Conservation (phyloP, 2,797 vertebrate species). For the Caiman crocodilus region DNA sequence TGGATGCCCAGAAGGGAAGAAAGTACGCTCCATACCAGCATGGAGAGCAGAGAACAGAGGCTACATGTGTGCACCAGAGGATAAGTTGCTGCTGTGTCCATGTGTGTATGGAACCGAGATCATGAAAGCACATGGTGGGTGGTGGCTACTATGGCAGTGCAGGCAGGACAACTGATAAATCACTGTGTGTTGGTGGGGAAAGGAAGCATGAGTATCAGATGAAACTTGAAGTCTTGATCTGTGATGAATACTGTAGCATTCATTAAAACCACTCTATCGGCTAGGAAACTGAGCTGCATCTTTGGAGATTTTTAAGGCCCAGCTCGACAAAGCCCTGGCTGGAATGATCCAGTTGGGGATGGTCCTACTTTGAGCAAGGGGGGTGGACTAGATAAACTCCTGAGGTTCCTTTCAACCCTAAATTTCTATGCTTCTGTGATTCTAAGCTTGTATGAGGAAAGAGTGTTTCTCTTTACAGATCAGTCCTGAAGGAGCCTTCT, state of each 20-base stretch:
- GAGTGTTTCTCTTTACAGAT: not conserved
- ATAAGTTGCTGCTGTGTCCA: not conserved
- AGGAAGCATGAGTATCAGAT: not conserved
- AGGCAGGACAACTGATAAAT: not conserved
- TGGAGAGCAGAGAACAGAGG: not conserved
- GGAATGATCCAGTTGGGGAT: too few relatives aligned
- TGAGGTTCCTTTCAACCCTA: too few relatives aligned
- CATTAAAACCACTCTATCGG: not conserved
- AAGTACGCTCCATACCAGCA: not conserved
- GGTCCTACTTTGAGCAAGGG: too few relatives aligned
- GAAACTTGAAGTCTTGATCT: not conserved
- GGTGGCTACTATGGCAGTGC: not conserved
- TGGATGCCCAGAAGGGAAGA: not conserved
- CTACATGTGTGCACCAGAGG: not conserved
- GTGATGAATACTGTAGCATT: not conserved
- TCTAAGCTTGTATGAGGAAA: not conserved
- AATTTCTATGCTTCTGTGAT: too few relatives aligned
- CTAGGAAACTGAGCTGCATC: not conserved
- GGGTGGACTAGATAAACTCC: too few relatives aligned
- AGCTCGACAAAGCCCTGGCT: too few relatives aligned
- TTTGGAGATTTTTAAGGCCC: too few relatives aligned
- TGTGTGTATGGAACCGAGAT: not conserved
- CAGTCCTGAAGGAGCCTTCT: accelerated
- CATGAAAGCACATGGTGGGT: not conserved
- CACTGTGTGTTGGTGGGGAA: too few relatives aligned